A percentile compares a stretch with the other conserved stretches of the same genome.
Conservation (phyloP, 2,113 vertebrate species). For the Oryzias woworae region DNA sequence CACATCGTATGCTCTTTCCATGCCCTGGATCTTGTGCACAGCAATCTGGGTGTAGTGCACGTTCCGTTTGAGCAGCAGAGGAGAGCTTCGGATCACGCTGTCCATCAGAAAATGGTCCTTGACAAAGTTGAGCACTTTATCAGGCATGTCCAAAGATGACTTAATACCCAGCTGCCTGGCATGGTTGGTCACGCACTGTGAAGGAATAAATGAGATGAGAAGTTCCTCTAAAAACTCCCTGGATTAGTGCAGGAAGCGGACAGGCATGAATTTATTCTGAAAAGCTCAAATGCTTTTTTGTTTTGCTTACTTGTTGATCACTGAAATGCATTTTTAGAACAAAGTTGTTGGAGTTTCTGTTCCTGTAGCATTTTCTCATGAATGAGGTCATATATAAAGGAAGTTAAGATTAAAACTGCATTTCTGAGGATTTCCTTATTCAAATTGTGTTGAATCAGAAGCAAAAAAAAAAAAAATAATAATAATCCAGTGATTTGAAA, state of each 20-base stretch:
- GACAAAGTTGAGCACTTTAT: conserved; percentile 93
- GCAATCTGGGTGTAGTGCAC: conserved; percentile 86
- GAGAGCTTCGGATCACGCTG: conserved; percentile 83
- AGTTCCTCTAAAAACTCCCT: neutral
- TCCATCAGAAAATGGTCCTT: conserved; percentile 98
- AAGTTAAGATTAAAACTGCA: too few relatives aligned
- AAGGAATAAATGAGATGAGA: conserved; percentile 10
- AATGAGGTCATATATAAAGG: too few relatives aligned
- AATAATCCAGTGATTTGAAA: too few relatives aligned
- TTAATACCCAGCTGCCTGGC: conserved; percentile 83
- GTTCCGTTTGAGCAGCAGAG: conserved; percentile 83
- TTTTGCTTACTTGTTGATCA: too few relatives aligned
- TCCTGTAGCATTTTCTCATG: too few relatives aligned
- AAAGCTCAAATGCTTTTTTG: too few relatives aligned
- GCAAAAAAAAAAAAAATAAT: too few relatives aligned
- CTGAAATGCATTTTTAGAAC: too few relatives aligned
- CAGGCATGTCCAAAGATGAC: conserved; percentile 91
- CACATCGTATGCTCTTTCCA: conserved; percentile 81
- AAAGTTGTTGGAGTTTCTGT: too few relatives aligned
- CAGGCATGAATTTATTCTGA: neutral
- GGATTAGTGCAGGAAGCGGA: conserved; percentile 1
- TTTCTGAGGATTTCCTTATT: too few relatives aligned
- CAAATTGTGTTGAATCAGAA: too few relatives aligned
- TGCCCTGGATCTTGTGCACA: conserved; percentile 81
- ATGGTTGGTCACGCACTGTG: conserved; percentile 86